Base-by-base conservation (phyloP, 1,140 invertebrate species). In the Drosophila triauraria region DNA sequence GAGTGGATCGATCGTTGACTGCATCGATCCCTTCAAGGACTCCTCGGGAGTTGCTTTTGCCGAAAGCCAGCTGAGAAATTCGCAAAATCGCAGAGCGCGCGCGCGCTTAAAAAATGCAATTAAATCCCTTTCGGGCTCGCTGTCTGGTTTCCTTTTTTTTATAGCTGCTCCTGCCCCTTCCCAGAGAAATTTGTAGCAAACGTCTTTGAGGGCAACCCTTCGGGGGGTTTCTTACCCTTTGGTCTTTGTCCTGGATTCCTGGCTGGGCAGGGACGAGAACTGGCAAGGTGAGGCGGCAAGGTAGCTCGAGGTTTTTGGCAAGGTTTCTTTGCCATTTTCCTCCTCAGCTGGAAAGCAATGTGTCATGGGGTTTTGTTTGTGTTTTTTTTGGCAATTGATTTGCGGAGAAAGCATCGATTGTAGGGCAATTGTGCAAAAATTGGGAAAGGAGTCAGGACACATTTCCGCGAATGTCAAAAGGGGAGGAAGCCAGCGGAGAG, bases 391-490 rank as follows among this genome's bases (percentile, higher is more conserved):
- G 81, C 85, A 88, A 88, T 88, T 88, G 85, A 88, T 88, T 88
- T 88, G 85, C 85, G 85, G 85, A 88, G 85, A 88, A 88, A 88
- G 85, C 85, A 88, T 88, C 85, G 85, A 88, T 88, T 88, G 85
- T 88, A 84, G 78, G 81, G 75, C 88, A 88, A 88, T 88, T 88
- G 85, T 90, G 85, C 85, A 85, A 88, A 90, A 88, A 85, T 88
- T 90, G 81, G 81, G 68, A 85, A 85, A 90, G 38, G 53, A 88
- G 84, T 88, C 84, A 76, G 85, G 70, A 81, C 70, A 60, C 54
- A 43, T 57, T 42, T 57, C 47, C 40, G 58, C 46, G 40, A 75
- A 82, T 82, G 82, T 82, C 78, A 75, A 75, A 72, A 51, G 65
- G 85, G 85, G 80, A 58, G 80, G 78, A 71, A 42, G 23, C 8